Evolutionary conservation across 2,888 invertebrate species (phyloP).

Genomic region (Epiperipatus broadwayi): DNA sequence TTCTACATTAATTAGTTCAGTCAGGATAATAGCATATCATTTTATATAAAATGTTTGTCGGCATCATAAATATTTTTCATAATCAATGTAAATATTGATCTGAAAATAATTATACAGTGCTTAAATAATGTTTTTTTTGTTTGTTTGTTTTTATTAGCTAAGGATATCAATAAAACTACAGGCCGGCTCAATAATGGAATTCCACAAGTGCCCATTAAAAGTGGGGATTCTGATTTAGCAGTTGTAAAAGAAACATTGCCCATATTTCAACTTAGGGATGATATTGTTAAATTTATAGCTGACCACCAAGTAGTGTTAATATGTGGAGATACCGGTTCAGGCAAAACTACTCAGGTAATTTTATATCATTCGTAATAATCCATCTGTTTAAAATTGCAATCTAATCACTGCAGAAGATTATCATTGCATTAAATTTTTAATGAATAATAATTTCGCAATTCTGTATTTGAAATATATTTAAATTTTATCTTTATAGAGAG

Average conservation of each 20-base stretch:
- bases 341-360: conserved; percentile 81
- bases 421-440: conserved; percentile 13
- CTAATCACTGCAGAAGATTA: too few relatives aligned
- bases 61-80: too few relatives aligned
- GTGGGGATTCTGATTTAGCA: conserved; percentile 23
- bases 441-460: conserved; percentile 9
- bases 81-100: too few relatives aligned
- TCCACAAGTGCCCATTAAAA: conserved; percentile 40
- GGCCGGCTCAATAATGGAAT: conserved; percentile 47
- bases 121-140: too few relatives aligned
- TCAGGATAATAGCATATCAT: too few relatives aligned
- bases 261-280: conserved; percentile 42
- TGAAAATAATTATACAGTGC: too few relatives aligned
- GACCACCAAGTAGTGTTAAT: conserved; percentile 41
- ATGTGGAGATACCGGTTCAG: conserved; percentile 61
- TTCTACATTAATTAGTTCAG: too few relatives aligned
- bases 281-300: conserved; percentile 44
- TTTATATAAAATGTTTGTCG: too few relatives aligned
- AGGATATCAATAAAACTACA: conserved; percentile 35
- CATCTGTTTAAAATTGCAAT: too few relatives aligned
- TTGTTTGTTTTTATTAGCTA: conserved; percentile 13
- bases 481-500: conserved; percentile 5
- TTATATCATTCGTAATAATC: too few relatives aligned
- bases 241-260: conserved; percentile 42
- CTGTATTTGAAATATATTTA: neutral